A percentile compares a stretch with the other conserved stretches of the same genome.
phyloP scores from a whole-genome alignment of 2,113 vertebrate genomes.

The Pipra filicauda region DNA sequence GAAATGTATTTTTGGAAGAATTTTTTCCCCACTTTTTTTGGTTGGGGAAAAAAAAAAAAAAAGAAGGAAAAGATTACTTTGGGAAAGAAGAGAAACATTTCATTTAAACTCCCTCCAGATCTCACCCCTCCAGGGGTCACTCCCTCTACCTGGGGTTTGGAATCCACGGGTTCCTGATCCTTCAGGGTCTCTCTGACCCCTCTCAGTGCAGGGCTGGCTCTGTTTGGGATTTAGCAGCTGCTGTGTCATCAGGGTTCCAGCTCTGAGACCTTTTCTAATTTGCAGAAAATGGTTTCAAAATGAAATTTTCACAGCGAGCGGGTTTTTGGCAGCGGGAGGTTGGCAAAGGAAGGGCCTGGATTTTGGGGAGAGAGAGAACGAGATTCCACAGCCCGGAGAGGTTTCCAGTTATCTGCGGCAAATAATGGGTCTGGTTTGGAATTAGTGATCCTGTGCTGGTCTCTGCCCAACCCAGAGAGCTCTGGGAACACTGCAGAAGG shows the following conservation, averaged over 20 bases:
- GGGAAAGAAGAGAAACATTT: background rate
- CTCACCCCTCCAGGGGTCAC: rapidly evolving
- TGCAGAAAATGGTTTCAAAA: background rate
- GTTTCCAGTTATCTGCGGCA: background rate
- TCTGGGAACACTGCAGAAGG: background rate
- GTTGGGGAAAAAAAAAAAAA: background rate
- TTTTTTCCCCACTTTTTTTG: background rate
- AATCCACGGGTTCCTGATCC: background rate
- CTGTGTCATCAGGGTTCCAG: background rate
- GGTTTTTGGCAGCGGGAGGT: background rate
- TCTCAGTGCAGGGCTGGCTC: rapidly evolving
- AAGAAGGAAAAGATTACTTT: background rate
- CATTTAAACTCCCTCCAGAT: background rate
- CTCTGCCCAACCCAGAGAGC: background rate
- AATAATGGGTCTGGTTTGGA: background rate
- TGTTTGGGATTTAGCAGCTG: background rate
- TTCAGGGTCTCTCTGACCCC: background rate
- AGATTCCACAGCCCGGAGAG: background rate
- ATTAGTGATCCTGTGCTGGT: background rate
- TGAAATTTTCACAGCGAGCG: background rate
- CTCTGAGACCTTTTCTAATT: background rate
- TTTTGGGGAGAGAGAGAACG: background rate
- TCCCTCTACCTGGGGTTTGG: background rate
- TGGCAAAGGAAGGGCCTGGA: background rate
- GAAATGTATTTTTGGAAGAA: background rate